Evolutionary conservation across 2,888 invertebrate genomes (phyloP).

Genomic region (Timema podura): DNA sequence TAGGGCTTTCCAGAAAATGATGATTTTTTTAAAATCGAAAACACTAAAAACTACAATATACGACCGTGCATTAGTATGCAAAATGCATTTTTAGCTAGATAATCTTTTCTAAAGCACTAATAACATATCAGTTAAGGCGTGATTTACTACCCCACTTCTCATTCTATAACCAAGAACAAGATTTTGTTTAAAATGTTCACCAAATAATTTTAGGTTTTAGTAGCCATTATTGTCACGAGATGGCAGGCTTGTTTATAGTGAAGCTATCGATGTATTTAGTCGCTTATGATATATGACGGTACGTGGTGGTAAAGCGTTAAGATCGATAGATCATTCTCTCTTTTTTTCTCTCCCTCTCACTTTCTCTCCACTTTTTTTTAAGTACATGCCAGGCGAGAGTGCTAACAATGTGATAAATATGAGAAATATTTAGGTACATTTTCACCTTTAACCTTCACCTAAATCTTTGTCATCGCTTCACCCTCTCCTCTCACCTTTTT

Average conservation of each 20-base stretch:
- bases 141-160: too few species aligned
- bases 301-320: conserved; percentile 5
- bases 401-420: conserved; percentile 29
- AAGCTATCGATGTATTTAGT: conserved; percentile 24
- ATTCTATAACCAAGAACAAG: background rate
- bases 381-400: conserved; percentile 19
- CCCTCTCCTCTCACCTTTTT: conserved; percentile 4
- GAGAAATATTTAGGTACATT: conserved; percentile 28
- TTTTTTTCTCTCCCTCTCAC: background rate
- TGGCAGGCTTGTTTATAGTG: conserved; percentile 24
- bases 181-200: conserved; percentile 9
- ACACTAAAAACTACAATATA: too few species aligned
- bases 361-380: background rate
- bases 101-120: too few species aligned
- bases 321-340: conserved; percentile 22
- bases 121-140: too few species aligned
- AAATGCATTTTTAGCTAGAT: too few species aligned
- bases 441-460: conserved; percentile 27
- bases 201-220: conserved; percentile 25
- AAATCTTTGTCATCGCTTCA: conserved; percentile 28
- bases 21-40: too few species aligned
- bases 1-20: too few species aligned
- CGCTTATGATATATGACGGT: conserved; percentile 19
- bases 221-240: conserved; percentile 25
- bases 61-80: too few species aligned